Evolutionary conservation across 2,888 invertebrate genomes (phyloP).

Genomic region (Elysia crispata): DNA sequence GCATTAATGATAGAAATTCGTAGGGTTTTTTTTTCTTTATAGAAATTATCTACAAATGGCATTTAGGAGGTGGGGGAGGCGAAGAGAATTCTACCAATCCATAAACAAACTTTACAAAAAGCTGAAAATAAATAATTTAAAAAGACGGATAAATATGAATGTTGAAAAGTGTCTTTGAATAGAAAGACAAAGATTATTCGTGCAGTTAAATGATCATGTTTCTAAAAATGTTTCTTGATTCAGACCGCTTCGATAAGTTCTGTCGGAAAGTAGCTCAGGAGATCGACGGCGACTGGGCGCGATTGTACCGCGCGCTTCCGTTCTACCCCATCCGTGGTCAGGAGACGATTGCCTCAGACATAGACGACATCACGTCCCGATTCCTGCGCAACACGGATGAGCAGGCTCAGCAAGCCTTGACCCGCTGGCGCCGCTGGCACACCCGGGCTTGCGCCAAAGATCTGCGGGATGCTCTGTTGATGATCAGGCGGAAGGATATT

Average conservation of each 20-base stretch:
- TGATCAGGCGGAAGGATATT: slow-evolving; percentile 65
- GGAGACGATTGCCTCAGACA: slow-evolving; percentile 63
- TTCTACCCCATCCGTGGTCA: slow-evolving; percentile 69
- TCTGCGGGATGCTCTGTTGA: slow-evolving; percentile 60
- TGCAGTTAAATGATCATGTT: no score
- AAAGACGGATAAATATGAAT: no score
- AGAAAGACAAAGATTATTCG: no score
- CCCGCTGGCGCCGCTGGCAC: slow-evolving; percentile 70
- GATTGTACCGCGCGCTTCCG: slow-evolving; percentile 67
- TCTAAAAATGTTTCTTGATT: slow-evolving; percentile 35
- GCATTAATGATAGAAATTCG: no score
- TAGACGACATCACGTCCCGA: slow-evolving; percentile 66
- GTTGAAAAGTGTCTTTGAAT: no score
- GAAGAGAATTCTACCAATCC: no score
- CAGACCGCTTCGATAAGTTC: slow-evolving; percentile 66
- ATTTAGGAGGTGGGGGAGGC: no score
- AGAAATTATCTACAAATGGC: no score
- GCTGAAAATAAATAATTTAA: no score
- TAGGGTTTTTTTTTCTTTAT: no score
- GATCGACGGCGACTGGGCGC: slow-evolving; percentile 68
- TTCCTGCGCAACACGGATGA: slow-evolving; percentile 64
- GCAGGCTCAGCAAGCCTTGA: slow-evolving; percentile 61
- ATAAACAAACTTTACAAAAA: no score
- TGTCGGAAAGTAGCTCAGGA: slow-evolving; percentile 58
- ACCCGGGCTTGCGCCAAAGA: slow-evolving; percentile 67